Percentiles rank a stretch among this genome's conserved stretches.
These are phyloP conservation scores for Chaenodraco wilsoni DNA, from an alignment of 2,797 vertebrate genomes.

Conservation along the genomic window DNA sequence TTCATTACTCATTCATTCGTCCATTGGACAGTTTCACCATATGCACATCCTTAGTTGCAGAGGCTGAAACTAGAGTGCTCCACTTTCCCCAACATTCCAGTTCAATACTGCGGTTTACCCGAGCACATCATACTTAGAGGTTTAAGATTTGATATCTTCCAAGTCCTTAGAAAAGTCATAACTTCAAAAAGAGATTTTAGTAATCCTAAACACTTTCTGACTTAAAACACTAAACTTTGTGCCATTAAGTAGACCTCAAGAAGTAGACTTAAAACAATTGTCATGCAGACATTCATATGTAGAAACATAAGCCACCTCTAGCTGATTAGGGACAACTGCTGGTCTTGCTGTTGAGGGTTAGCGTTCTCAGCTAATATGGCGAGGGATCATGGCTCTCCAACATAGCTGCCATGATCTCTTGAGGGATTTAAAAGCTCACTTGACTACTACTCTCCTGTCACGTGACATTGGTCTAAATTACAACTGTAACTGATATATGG, in stretches of 20 bases:
- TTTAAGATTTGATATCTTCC: constrained; percentile 27
- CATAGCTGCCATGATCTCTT: constrained; percentile 15
- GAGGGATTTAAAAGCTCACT: constrained; percentile 49
- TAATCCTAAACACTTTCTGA: neutral
- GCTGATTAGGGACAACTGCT: neutral
- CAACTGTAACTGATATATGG: constrained; percentile 69
- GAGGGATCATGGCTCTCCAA: constrained; percentile 6
- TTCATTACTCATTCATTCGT: constrained; percentile 68
- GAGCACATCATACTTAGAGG: neutral
- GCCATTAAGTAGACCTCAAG: neutral
- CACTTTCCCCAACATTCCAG: constrained; percentile 37
- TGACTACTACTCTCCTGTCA: constrained; percentile 46
- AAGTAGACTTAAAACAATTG: neutral
- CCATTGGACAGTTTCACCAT: constrained; percentile 37
- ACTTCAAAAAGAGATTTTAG: constrained; percentile 11
- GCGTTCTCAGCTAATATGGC: neutral
- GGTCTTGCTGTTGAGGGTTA: neutral
- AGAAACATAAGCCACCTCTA: neutral
- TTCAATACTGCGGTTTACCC: constrained; percentile 33
- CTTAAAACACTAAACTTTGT: neutral
- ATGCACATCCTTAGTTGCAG: constrained; percentile 39
- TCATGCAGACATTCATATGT: neutral
- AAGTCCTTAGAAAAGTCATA: neutral
- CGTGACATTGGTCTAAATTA: constrained; percentile 66
- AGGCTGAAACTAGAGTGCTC: constrained; percentile 38